Percentiles rank a stretch among this genome's conserved stretches.
Conservation (phyloP, 1,140 invertebrate species). For the Anadara kagoshimensis region DNA sequence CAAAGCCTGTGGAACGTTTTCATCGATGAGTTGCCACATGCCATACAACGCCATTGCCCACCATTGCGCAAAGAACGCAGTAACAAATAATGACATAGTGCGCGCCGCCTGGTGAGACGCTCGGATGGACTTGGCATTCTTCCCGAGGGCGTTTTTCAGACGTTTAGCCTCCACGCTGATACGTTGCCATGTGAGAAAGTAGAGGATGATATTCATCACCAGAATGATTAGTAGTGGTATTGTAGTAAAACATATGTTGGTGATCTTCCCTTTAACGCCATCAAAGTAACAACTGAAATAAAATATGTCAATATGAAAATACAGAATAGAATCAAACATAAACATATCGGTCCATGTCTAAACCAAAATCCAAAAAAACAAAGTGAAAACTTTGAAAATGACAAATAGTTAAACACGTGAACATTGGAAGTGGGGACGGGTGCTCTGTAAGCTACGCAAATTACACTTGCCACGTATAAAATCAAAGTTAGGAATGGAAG, state of each 20-base stretch:
- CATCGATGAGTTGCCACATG: constrained; percentile 15
- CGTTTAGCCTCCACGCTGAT: constrained; percentile 19
- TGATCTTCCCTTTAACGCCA: constrained; percentile 30
- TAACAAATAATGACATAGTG: constrained; percentile 31
- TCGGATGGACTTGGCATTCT: constrained; percentile 12
- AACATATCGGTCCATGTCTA: too few relatives aligned
- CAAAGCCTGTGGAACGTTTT: constrained; percentile 23
- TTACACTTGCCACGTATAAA: too few relatives aligned
- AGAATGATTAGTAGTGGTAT: constrained; percentile 25
- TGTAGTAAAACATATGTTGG: constrained; percentile 34
- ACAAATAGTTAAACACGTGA: too few relatives aligned
- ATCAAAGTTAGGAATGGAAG: too few relatives aligned
- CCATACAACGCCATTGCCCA: constrained; percentile 34
- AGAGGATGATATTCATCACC: constrained; percentile 20
- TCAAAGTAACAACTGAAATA: constrained; percentile 43
- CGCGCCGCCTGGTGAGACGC: constrained; percentile 29
- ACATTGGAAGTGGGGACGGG: too few relatives aligned
- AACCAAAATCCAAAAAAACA: too few relatives aligned
- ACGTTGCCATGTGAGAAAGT: constrained; percentile 27
- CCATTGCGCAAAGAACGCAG: constrained; percentile 30
- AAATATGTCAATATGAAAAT: neutral
- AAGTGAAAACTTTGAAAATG: too few relatives aligned
- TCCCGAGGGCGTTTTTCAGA: constrained; percentile 26
- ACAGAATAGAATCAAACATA: too few relatives aligned
- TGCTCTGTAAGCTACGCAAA: too few relatives aligned